Conservation (phyloP, 2,113 vertebrate species). For the Dasypus novemcinctus region DNA sequence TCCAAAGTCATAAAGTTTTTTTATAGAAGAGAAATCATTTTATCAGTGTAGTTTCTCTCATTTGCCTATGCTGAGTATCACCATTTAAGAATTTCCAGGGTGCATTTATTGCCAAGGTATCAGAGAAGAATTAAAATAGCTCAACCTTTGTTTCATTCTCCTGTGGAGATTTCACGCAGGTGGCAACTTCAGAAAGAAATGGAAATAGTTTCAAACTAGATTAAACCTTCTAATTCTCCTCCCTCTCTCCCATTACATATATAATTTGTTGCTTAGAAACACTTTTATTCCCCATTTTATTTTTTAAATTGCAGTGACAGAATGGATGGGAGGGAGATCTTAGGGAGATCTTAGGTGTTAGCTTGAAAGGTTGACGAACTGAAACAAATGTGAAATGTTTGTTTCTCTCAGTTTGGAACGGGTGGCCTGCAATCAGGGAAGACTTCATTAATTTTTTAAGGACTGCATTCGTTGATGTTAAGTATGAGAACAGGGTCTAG, state of each 20-base stretch:
- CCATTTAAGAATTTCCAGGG: not conserved
- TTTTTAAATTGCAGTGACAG: conserved; percentile 18
- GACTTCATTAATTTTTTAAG: not conserved
- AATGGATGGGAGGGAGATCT: not conserved
- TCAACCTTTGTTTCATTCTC: not conserved
- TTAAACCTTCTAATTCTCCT: not conserved
- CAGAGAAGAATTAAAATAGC: conserved; percentile 32
- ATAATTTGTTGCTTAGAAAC: conserved; percentile 70
- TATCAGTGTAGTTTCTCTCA: not conserved
- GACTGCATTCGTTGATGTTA: not conserved
- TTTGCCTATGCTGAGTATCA: not conserved
- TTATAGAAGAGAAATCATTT: not conserved
- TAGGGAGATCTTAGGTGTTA: not conserved
- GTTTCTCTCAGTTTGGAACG: not conserved
- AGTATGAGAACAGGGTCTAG: not conserved
- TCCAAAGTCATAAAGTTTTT: not conserved
- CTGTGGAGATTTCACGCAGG: not conserved
- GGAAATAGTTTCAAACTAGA: not conserved
- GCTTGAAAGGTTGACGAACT: conserved; percentile 17
- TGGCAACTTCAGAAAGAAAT: conserved; percentile 5
- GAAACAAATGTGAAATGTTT: conserved; percentile 1
- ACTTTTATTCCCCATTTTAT: conserved; percentile 1
- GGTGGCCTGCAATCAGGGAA: not conserved
- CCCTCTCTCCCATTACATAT: not conserved
- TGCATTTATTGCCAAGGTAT: not conserved